A percentile compares a stretch with the other conserved stretches of the same genome.
phyloP scores from a whole-genome alignment of 1,140 invertebrate species.

The Orius laevigatus region DNA sequence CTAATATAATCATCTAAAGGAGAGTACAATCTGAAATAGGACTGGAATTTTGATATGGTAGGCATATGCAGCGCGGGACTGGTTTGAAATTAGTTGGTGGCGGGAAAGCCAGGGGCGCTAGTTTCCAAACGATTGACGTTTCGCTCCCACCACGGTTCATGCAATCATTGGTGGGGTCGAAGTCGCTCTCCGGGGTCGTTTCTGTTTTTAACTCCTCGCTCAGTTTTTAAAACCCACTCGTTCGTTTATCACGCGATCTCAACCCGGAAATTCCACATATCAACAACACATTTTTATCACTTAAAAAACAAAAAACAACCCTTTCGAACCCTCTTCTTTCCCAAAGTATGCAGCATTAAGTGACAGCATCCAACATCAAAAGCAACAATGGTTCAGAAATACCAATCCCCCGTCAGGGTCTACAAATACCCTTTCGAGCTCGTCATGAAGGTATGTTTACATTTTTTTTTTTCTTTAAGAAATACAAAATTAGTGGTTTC shows the following conservation, averaged over 20 bases:
- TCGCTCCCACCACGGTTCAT: neutral
- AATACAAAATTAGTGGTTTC: slow-evolving; percentile 48
- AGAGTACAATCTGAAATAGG: too few species aligned
- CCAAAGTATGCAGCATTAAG: neutral
- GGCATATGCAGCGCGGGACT: too few species aligned
- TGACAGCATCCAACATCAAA: neutral
- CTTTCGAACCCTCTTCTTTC: too few species aligned
- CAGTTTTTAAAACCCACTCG: neutral
- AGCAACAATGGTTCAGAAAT: slow-evolving; percentile 81
- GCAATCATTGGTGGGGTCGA: neutral
- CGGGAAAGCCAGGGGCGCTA: neutral
- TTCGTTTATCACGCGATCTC: neutral
- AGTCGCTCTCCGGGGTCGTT: neutral
- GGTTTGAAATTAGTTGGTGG: neutral
- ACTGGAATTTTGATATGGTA: too few species aligned
- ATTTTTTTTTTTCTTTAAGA: neutral
- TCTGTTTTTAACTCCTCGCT: neutral
- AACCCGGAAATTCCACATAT: neutral
- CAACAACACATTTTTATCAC: neutral
- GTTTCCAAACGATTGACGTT: neutral
- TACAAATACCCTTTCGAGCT: slow-evolving; percentile 95
- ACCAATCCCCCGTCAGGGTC: slow-evolving; percentile 85
- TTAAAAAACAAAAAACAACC: too few species aligned
- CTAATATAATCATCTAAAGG: too few species aligned
- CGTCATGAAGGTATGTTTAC: slow-evolving; percentile 78